phyloP scores from a whole-genome alignment of 2,113 vertebrate genomes.

The Thomomys bottae region DNA sequence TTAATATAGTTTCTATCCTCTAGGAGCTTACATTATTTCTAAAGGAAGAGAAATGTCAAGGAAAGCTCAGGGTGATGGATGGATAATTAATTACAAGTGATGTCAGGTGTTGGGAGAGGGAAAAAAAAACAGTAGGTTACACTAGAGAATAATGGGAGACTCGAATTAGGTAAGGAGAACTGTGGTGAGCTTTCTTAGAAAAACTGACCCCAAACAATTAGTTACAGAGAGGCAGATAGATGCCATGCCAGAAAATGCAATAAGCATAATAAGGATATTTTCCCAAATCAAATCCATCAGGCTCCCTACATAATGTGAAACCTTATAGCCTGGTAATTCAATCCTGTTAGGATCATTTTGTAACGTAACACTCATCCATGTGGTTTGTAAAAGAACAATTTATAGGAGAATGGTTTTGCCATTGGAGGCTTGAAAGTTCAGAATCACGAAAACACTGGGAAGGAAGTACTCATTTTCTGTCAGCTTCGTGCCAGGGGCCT shows the following conservation, averaged over 20 bases:
- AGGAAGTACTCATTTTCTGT: background rate
- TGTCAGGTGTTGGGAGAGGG: background rate
- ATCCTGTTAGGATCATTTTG: background rate
- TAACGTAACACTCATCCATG: background rate
- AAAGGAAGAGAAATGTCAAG: background rate
- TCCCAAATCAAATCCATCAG: background rate
- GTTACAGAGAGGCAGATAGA: background rate
- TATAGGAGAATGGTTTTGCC: background rate
- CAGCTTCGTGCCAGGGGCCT: background rate
- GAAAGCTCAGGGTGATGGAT: background rate
- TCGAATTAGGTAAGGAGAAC: background rate
- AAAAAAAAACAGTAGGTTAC: conserved; percentile 10
- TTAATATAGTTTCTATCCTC: background rate
- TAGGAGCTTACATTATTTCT: background rate
- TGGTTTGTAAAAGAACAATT: background rate
- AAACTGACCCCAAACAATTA: background rate
- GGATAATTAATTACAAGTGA: background rate
- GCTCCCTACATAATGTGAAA: background rate
- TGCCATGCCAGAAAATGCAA: background rate
- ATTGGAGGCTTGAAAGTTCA: background rate
- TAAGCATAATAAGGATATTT: background rate
- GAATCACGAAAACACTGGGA: background rate
- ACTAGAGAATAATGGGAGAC: background rate
- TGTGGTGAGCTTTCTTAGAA: too few species aligned
- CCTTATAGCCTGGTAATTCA: background rate